Evolutionary conservation across 1,140 invertebrate species (phyloP).

Genomic region (Epicauta chinensis): DNA sequence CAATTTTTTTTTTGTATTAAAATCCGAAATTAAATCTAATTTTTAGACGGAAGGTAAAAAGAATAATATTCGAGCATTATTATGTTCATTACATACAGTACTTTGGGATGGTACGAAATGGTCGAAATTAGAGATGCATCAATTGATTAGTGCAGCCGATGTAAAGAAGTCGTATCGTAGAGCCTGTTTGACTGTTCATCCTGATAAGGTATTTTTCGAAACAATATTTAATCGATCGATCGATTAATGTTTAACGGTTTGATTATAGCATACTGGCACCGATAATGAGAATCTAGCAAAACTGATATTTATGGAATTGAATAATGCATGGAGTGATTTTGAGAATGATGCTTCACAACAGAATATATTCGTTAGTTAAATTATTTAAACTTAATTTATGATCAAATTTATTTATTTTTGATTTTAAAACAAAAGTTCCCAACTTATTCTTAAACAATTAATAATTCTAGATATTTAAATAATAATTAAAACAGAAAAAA

Average conservation of each 20-base stretch:
- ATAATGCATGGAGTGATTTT: constrained; percentile 97
- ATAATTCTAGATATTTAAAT: neutral
- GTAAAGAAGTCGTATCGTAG: constrained; percentile 95
- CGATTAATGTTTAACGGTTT: constrained; percentile 22
- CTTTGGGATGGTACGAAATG: constrained; percentile 93
- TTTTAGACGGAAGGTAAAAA: constrained; percentile 89
- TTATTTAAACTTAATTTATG: constrained; percentile 6
- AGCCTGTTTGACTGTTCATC: constrained; percentile 94
- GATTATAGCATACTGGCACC: constrained; percentile 80
- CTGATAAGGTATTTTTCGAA: constrained; percentile 99
- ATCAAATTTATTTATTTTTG: constrained; percentile 7
- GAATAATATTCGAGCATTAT: constrained; percentile 88
- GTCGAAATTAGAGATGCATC: constrained; percentile 89
- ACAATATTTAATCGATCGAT: constrained; percentile 20
- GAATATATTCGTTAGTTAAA: constrained; percentile 65
- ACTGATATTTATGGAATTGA: constrained; percentile 97
- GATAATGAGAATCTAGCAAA: constrained; percentile 89
- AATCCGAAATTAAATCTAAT: constrained; percentile 1
- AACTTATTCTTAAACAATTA: neutral
- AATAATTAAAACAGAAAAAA: neutral
- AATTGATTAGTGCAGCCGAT: constrained; percentile 81
- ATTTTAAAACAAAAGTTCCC: neutral
- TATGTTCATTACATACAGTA: constrained; percentile 90
- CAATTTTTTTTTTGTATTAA: neutral
- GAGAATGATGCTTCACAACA: constrained; percentile 85